Conservation (phyloP, 2,797 vertebrate species). For the Gymnopithys bicolor region DNA sequence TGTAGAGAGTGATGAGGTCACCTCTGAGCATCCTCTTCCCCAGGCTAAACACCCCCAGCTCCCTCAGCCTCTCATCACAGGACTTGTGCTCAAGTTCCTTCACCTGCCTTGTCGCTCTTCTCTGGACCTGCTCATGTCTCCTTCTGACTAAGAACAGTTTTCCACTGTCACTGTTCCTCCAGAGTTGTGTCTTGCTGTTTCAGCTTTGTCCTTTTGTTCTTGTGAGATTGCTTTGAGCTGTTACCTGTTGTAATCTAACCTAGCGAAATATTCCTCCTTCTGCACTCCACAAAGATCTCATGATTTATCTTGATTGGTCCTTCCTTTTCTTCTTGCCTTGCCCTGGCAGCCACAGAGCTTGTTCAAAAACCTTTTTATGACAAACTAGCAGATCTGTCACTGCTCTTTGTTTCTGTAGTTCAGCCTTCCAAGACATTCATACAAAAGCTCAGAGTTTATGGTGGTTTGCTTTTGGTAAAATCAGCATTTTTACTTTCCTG, state of each 20-base stretch:
- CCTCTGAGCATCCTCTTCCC: too few relatives aligned
- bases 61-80: too few relatives aligned
- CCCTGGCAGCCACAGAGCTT: not conserved
- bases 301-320: not conserved
- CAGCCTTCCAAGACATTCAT: not conserved
- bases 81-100: too few relatives aligned
- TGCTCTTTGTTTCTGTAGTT: not conserved
- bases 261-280: not conserved
- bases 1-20: too few relatives aligned
- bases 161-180: not conserved
- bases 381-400: not conserved
- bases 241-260: not conserved
- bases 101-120: too few relatives aligned
- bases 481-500: not conserved
- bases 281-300: not conserved
- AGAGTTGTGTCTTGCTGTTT: not conserved
- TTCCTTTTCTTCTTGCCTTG: not conserved
- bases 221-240: not conserved
- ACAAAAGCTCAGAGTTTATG: not conserved
- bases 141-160: not conserved
- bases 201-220: not conserved
- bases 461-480: not conserved
- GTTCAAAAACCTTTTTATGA: not conserved
- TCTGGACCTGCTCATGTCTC: not conserved
- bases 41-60: too few relatives aligned